Percentiles rank a stretch among this genome's conserved stretches.
Evolutionary conservation across 2,888 invertebrate species (phyloP).

Genomic region (Quadroppia sp.): DNA sequence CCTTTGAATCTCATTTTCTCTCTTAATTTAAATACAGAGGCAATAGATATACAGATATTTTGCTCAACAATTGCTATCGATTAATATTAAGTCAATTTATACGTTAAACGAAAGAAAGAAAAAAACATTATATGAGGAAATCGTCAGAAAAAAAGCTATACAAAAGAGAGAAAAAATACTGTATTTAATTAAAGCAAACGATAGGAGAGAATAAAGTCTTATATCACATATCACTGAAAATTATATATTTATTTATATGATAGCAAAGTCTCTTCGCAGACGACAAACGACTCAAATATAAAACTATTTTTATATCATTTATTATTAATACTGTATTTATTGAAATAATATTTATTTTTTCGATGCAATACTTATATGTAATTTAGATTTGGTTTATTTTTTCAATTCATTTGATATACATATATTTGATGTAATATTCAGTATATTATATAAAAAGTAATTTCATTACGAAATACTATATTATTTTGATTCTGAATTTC

Average conservation of each 20-base stretch:
- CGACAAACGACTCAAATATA: neutral
- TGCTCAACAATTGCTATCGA: neutral
- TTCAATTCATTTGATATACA: neutral
- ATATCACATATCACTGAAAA: neutral
- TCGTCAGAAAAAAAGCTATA: neutral
- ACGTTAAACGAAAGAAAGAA: neutral
- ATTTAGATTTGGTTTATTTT: neutral
- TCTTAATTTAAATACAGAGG: too few species aligned
- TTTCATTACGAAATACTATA: too few species aligned
- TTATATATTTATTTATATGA: constrained; percentile 8
- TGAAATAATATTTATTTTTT: constrained; percentile 18
- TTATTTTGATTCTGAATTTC: too few species aligned
- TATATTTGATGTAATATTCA: too few species aligned
- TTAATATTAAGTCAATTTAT: constrained; percentile 3
- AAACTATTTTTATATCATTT: constrained; percentile 9
- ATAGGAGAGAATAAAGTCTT: neutral
- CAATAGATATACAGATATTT: neutral
- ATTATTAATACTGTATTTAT: constrained; percentile 10
- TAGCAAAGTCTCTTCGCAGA: too few species aligned
- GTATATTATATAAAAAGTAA: too few species aligned
- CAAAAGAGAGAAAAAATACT: neutral
- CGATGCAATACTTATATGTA: neutral
- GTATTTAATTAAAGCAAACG: constrained; percentile 7
- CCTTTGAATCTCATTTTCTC: neutral
- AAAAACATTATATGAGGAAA: neutral